Evolutionary conservation across 2,113 vertebrate genomes (phyloP), one percentile per base, ranked within the genome.

Genomic region (Gila orcuttii): DNA sequence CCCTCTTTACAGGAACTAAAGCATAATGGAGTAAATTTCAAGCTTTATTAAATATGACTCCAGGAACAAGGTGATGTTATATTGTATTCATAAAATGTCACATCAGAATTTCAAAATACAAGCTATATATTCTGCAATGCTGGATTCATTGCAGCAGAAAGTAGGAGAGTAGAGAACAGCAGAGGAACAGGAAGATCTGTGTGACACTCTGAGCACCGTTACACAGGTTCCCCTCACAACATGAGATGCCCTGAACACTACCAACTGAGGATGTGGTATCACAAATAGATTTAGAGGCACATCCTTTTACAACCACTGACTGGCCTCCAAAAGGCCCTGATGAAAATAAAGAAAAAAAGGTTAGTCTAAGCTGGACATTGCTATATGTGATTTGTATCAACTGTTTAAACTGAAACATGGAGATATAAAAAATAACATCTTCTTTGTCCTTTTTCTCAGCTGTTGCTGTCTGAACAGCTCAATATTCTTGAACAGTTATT

Each of bases 201-300:
- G 52, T 19, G 52, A 55, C 17, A 19, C 12, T 52, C 15, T 55
- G 52, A 6, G 52, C 89, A 0, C 88, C 80, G 86, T 94, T 93
- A 71, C 92, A 92, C 84, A 93, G 19, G 79, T 91, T 57, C 15
- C 86, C 88, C n/a, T 89, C 62, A 75, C 93, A 93, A 80, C 91
- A 93, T 3, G 33, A 86, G 47, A 85, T 85, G 92, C 90, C 52
- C 2, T 87, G 0, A 85, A 1, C 33, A 64, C 1, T 0, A 17
- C 31, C 8, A 25, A 42, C 23, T 2, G 10, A 47, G 31, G n/a
- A 28, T 15, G 3, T 5, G 10, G 62, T 2, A 21, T 69, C 17
- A 69, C 31, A 69, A 3, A 62, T 8, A 2, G 60, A 42, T 45
- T 45, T 74, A 28, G 79, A 64, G 23, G 11, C 79, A 64, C 59